Conservation (phyloP, 2,888 invertebrate species). For the Philonicus albiceps region DNA sequence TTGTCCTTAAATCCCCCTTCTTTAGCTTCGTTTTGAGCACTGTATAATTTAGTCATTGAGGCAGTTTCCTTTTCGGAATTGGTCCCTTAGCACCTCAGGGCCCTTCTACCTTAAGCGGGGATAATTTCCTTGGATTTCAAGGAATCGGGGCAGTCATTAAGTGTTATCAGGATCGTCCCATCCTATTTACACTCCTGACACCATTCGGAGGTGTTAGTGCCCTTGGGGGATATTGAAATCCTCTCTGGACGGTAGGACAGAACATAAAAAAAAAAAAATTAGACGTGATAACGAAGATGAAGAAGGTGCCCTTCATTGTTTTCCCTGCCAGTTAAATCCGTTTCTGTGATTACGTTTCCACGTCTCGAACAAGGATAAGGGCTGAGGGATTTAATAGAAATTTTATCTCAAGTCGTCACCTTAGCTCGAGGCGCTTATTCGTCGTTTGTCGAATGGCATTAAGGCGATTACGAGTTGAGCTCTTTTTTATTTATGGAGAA, state of each 20-base stretch:
- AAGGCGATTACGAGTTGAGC: neutral
- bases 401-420: constrained; percentile 35
- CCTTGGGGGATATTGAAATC: constrained; percentile 26
- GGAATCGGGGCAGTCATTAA: constrained; percentile 43
- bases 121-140: constrained; percentile 14
- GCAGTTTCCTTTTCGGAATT: constrained; percentile 42
- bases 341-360: constrained; percentile 45
- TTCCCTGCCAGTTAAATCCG: constrained; percentile 45
- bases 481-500: constrained; percentile 13
- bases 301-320: constrained; percentile 39
- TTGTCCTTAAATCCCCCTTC: neutral
- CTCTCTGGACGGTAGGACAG: neutral
- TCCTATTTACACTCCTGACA: constrained; percentile 37
- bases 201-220: neutral
- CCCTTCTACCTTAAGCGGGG: neutral
- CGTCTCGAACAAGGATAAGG: neutral
- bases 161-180: constrained; percentile 40
- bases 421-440: neutral
- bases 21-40: neutral
- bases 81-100: neutral
- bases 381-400: constrained; percentile 24
- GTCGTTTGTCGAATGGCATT: neutral
- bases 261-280: neutral
- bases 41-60: constrained; percentile 45
- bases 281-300: constrained; percentile 18